Conservation (phyloP, 2,113 vertebrate species). For the Corythaeola cristata region DNA sequence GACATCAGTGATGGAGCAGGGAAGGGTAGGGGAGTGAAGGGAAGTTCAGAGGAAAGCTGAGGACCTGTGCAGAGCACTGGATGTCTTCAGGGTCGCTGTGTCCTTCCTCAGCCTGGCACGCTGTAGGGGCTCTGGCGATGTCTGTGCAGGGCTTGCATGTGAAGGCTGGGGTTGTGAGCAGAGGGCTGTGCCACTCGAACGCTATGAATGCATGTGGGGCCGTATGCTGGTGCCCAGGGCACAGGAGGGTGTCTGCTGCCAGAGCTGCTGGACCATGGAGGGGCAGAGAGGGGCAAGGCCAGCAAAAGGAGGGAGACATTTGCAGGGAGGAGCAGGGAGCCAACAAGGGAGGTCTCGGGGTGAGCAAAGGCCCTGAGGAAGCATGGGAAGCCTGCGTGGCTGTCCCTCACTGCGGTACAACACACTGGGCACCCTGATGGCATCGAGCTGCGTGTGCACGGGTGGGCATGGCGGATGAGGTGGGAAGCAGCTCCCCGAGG, state of each 20-base stretch:
- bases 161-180: background rate
- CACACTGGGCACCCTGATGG: background rate
- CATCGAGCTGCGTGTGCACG: background rate
- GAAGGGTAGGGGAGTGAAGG: background rate
- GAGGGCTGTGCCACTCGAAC: background rate
- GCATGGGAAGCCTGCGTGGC: background rate
- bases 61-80: background rate
- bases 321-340: background rate
- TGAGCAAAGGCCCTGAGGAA: background rate
- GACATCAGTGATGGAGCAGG: fast-evolving
- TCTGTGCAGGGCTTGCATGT: background rate
- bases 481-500: fast-evolving
- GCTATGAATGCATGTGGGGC: fast-evolving
- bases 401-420: background rate
- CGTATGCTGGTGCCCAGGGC: background rate
- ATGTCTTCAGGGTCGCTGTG: background rate
- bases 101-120: background rate
- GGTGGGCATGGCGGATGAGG: background rate
- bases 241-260: too few relatives aligned
- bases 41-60: background rate
- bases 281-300: background rate
- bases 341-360: background rate
- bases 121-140: background rate
- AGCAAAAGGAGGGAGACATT: background rate
- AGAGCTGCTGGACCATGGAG: background rate